A percentile compares a stretch with the other conserved stretches of the same genome.
phyloP scores from a whole-genome alignment of 1,140 invertebrate species.

The Cataglyphis hispanica region DNA sequence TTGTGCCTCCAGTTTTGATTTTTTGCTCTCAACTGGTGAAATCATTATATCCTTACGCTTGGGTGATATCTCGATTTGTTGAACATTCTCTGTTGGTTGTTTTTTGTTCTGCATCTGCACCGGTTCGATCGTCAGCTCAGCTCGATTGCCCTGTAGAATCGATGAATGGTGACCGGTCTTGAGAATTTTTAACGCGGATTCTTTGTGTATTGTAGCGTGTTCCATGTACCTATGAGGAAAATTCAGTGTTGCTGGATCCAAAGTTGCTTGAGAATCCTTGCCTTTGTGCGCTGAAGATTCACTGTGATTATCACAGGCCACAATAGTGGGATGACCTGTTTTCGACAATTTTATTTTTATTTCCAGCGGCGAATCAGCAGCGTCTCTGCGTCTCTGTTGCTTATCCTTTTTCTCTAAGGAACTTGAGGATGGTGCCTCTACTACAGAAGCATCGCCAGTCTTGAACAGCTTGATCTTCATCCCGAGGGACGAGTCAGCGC shows the following conservation, averaged over 20 bases:
- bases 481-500: conserved; percentile 72
- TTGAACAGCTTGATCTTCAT: conserved; percentile 83
- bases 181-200: conserved; percentile 72
- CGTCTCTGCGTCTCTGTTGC: conserved; percentile 72
- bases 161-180: conserved; percentile 65
- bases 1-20: conserved; percentile 82
- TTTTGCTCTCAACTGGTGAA: conserved; percentile 81
- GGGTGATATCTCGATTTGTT: conserved; percentile 65
- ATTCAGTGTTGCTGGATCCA: conserved; percentile 37
- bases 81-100: conserved; percentile 28
- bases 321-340: conserved; percentile 82
- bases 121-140: conserved; percentile 81
- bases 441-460: conserved; percentile 80
- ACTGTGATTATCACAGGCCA: conserved; percentile 75
- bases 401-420: conserved; percentile 71
- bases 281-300: conserved; percentile 67
- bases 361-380: conserved; percentile 77
- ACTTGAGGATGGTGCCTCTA: conserved; percentile 68
- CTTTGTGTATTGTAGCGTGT: conserved; percentile 27
- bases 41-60: conserved; percentile 83
- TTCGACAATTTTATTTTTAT: conserved; percentile 85
- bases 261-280: conserved; percentile 55
- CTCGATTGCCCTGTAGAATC: conserved; percentile 69
- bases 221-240: conserved; percentile 72
- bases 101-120: conserved; percentile 72